Evolutionary conservation across 2,797 vertebrate species (phyloP), one percentile per base, ranked within the genome.

Genomic region (Loriculus beryllinus): DNA sequence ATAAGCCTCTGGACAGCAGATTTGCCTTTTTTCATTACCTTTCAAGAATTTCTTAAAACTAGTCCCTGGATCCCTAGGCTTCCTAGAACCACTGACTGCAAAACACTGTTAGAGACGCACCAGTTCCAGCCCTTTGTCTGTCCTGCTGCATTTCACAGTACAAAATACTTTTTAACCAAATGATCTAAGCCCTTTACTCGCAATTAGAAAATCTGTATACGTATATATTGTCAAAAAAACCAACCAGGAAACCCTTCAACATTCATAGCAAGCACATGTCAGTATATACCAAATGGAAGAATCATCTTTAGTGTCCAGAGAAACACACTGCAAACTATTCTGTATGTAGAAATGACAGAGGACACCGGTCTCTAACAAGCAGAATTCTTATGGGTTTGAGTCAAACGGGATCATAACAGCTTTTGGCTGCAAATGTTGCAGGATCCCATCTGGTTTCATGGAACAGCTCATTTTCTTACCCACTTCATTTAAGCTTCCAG

Each of bases 391-490:
- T 1, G 2, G n/a, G 87, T 75, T 80, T 49, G 6, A 91, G 87
- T 52, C 82, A 94, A 96, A 82, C 6, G 28, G 40, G 39, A 95
- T 82, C 75, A 48, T 87, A 91, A 93, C 75, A 88, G n/a, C 62
- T 83, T 94, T 92, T 78, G 77, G 65, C 65, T 83, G 56, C 82
- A 91, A 83, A 62, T 43, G 13, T n/a, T 94, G 60, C 85, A 81
- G 57, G 91, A 78, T 90, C 62, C 82, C 93, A 95, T 91, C 92
- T 94, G 91, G 64, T 56, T 91, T 93, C 76, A 77, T 21, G n/a
- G 39, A 92, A 85, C 48, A 89, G 82, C 33, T 91, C 77, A 31
- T 77, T 89, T 80, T 82, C 37, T 40, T 87, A 57, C 63, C 47
- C 19, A 45, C 20, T 78, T 48, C 35, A 91, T 60, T 91, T 89